A percentile compares a stretch with the other conserved stretches of the same genome.
Conservation (phyloP, 1,140 invertebrate genomes). For the Drosophila lini region DNA sequence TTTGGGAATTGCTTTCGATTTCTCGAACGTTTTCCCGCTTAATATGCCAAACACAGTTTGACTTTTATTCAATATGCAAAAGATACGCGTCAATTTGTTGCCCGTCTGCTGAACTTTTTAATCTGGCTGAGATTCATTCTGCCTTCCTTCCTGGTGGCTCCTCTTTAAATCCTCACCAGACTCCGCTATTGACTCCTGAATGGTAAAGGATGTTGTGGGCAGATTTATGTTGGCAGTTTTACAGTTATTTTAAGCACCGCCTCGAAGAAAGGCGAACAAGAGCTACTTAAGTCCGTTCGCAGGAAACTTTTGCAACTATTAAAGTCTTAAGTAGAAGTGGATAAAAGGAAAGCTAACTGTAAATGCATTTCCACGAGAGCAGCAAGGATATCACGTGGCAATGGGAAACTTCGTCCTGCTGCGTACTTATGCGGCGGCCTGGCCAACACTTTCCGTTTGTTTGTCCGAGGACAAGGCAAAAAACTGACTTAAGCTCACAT, state of each 20-base stretch:
- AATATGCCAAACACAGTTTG: slow-evolving; percentile 82
- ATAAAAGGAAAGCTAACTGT: slow-evolving; percentile 54
- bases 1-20: slow-evolving; percentile 71
- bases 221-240: slow-evolving; percentile 83
- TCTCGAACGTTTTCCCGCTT: slow-evolving; percentile 59
- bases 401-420: slow-evolving; percentile 53
- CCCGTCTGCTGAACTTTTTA: slow-evolving; percentile 63
- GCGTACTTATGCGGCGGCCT: slow-evolving; percentile 58
- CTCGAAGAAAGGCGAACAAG: slow-evolving; percentile 39
- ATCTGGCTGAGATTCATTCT: slow-evolving; percentile 31
- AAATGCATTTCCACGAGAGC: slow-evolving; percentile 58
- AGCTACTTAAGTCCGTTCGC: slow-evolving; percentile 74
- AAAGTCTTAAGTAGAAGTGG: slow-evolving; percentile 82
- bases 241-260: slow-evolving; percentile 77
- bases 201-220: slow-evolving; percentile 78
- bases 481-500: slow-evolving; percentile 63
- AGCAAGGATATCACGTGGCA: slow-evolving; percentile 52
- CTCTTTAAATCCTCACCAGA: slow-evolving; percentile 31
- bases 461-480: slow-evolving; percentile 37
- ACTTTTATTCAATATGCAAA: slow-evolving; percentile 82
- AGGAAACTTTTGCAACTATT: slow-evolving; percentile 81
- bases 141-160: not conserved
- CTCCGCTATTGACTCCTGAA: slow-evolving; percentile 60
- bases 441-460: slow-evolving; percentile 73
- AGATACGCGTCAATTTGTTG: slow-evolving; percentile 75